Conservation (phyloP, 2,888 invertebrate species). For the Euproctis similis region DNA sequence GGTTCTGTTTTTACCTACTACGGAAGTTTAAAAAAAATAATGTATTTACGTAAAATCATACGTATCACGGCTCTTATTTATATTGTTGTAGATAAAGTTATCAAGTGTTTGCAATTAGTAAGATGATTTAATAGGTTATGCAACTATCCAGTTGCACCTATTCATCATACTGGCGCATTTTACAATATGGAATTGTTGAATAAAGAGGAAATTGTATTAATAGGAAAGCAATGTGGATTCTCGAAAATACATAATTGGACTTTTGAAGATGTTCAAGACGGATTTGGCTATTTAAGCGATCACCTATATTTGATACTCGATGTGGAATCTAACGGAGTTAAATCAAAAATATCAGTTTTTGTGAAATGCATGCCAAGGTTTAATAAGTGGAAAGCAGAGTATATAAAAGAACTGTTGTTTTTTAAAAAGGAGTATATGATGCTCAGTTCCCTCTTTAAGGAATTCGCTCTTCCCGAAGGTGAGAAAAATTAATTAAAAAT, state of each 20-base stretch:
- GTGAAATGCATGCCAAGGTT: slow-evolving; percentile 76
- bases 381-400: slow-evolving; percentile 59
- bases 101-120: no score
- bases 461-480: slow-evolving; percentile 44
- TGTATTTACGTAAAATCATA: no score
- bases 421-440: slow-evolving; percentile 53
- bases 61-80: no score
- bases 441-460: slow-evolving; percentile 44
- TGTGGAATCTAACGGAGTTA: slow-evolving; percentile 23
- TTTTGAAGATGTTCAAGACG: slow-evolving; percentile 38
- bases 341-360: slow-evolving; percentile 59
- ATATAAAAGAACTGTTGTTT: slow-evolving; percentile 42
- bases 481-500: slow-evolving; percentile 2
- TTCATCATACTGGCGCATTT: no score
- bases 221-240: slow-evolving; percentile 32
- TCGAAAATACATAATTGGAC: slow-evolving; percentile 32
- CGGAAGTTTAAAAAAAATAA: no score
- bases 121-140: no score
- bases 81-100: no score
- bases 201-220: slow-evolving; percentile 33
- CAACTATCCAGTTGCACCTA: no score
- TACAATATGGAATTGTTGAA: slow-evolving; percentile 6
- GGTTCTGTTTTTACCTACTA: no score
- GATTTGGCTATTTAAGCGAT: slow-evolving; percentile 57
- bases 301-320: slow-evolving; percentile 45